Base-by-base conservation (phyloP, 2,113 vertebrate species). In the Peromyscus polionotus region DNA sequence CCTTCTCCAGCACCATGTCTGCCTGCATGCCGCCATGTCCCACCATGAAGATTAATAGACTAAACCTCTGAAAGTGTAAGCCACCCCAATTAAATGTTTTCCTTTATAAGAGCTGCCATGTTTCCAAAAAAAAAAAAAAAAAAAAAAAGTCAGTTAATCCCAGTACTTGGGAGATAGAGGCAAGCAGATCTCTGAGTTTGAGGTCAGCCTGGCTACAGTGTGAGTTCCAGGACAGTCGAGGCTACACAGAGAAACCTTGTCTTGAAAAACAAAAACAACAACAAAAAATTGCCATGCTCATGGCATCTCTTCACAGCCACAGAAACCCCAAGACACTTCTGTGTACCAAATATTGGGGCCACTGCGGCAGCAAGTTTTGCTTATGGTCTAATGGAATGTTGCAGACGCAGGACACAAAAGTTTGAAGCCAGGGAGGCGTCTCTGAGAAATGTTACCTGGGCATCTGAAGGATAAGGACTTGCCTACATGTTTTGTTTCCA, bases 391-490 rank as follows among this genome's bases (percentile, higher is more conserved):
- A 20, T 22, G 19, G 42, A 83, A 39, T 8, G 24, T 39, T 87
- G 51, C 14, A 33, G 20, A n/a, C 70, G n/a, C 70, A 72, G 70
- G 36, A 95, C 11, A 91, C 76, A 84, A 45, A 36, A 39, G 12
- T 48, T 45, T 6, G 24, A 57, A 61, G 57, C n/a, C 36, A 83
- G 2, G 19, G 22, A 80, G 79, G 65, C 17, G 45, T 87, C 26
- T 54, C n/a, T 87, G 31, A 96, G 39, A 31, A 90, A 45, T 3
- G 88, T 54, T 31, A 67, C 14, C 63, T n/a, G 61, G 88, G 77
- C 31, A 36, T 80, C 77, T 91, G 39, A 89, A 95, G 33, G n/a
- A 76, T 63, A 57, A 93, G 42, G 33, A 86, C 28, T 67, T 97
- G 76, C 88, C 26, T 48, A 17, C 39, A 54, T 63, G 9, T 65